phyloP scores from a whole-genome alignment of 2,113 vertebrate genomes.

The Numenius arquata region DNA sequence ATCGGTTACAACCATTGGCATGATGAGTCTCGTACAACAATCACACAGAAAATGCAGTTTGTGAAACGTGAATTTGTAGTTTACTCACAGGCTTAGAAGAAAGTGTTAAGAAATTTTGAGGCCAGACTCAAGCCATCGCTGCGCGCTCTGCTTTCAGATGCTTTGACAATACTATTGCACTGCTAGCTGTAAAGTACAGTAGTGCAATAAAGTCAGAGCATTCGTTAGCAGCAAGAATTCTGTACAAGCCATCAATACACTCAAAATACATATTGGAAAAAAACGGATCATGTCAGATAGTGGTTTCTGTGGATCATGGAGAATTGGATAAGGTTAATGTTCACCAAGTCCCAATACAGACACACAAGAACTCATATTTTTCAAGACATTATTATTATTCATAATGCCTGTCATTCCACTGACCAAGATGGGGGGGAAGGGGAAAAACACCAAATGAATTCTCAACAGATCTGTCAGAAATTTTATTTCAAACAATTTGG shows the following conservation, averaged over 20 bases:
- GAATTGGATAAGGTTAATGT: not conserved
- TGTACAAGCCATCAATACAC: not conserved
- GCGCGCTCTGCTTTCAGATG: constrained; percentile 84
- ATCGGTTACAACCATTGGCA: not conserved
- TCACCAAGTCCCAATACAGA: not conserved
- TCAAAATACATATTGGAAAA: not conserved
- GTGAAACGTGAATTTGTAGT: not conserved
- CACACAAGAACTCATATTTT: not conserved
- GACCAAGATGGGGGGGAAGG: not conserved
- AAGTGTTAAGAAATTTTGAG: not conserved
- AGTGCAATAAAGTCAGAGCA: constrained; percentile 99
- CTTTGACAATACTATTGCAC: constrained; percentile 99
- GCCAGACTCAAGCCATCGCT: constrained; percentile 18
- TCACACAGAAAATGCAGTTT: not conserved
- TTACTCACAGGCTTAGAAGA: constrained; percentile 39
- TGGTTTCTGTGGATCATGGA: not conserved
- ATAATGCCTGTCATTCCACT: not conserved
- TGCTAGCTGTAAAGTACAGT: constrained; percentile 96
- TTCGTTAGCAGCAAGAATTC: constrained; percentile 79
- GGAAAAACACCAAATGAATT: not conserved
- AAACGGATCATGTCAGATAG: not conserved
- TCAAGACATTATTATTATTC: not conserved
- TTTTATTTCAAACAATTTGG: not conserved
- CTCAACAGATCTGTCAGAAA: not conserved
- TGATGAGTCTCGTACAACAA: not conserved